phyloP scores from a whole-genome alignment of 2,888 invertebrate species.

The Cepaea hortensis region DNA sequence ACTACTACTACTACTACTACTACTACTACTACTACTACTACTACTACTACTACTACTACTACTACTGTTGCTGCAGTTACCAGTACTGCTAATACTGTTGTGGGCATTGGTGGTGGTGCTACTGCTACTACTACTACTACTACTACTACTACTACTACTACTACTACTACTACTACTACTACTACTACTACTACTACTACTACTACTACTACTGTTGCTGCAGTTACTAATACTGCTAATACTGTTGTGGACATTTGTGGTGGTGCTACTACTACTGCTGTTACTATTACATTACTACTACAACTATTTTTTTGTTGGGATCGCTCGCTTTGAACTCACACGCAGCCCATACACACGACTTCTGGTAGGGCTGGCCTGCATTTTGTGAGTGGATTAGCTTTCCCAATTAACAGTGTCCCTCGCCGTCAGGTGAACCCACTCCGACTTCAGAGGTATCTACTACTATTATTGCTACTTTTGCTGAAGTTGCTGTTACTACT shows the following conservation, averaged over 20 bases:
- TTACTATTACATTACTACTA: too few species aligned
- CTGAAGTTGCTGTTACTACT: background rate
- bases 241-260: background rate
- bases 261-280: background rate
- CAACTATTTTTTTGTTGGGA: too few species aligned
- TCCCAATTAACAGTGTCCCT: too few species aligned
- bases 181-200: constrained; percentile 10
- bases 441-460: too few species aligned
- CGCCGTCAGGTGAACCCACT: too few species aligned
- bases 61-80: constrained; percentile 3
- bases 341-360: too few species aligned
- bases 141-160: constrained; percentile 8
- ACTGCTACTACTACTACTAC: constrained; percentile 12
- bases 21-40: constrained; percentile 25
- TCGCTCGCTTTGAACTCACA: too few species aligned
- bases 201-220: constrained; percentile 12
- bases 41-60: constrained; percentile 8
- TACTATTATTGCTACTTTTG: too few species aligned
- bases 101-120: background rate
- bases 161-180: constrained; percentile 23
- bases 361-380: too few species aligned
- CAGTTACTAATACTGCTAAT: constrained; percentile 1
- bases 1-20: constrained; percentile 16
- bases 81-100: constrained; percentile 1
- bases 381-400: too few species aligned